Conservation (phyloP, 2,888 invertebrate species). For the Parnassius mnemosyne region DNA sequence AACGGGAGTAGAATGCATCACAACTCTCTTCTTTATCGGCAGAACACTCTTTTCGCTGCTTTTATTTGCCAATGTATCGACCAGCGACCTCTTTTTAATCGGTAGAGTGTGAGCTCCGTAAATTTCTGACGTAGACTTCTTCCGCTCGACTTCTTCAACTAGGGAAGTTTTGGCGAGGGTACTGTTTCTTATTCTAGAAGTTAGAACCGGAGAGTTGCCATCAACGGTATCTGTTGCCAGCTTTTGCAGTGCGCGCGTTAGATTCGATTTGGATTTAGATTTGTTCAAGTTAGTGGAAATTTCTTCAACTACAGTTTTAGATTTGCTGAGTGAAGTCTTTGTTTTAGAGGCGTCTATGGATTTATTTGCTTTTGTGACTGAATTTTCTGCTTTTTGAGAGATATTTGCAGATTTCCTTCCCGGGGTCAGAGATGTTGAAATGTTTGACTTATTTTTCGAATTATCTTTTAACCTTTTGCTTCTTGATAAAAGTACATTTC, state of each 20-base stretch:
- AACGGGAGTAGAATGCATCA: slow-evolving; percentile 65
- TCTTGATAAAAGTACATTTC: background rate
- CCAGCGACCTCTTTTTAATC: slow-evolving; percentile 59
- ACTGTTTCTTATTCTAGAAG: slow-evolving; percentile 40
- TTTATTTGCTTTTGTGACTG: background rate
- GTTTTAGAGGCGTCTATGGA: background rate
- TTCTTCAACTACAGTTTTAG: background rate
- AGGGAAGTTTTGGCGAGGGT: slow-evolving; percentile 26
- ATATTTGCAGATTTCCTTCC: background rate
- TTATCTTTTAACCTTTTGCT: background rate
- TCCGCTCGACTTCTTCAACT: slow-evolving; percentile 19
- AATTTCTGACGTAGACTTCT: slow-evolving; percentile 42
- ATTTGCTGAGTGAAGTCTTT: slow-evolving; percentile 2
- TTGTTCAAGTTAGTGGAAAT: slow-evolving; percentile 3
- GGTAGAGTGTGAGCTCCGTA: slow-evolving; percentile 54
- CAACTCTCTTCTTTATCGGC: slow-evolving; percentile 58
- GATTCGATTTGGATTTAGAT: slow-evolving; percentile 27
- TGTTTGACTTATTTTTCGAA: slow-evolving; percentile 1
- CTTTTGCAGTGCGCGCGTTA: slow-evolving; percentile 46
- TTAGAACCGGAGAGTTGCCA: slow-evolving; percentile 41
- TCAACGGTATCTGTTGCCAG: slow-evolving; percentile 51
- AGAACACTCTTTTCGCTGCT: slow-evolving; percentile 29
- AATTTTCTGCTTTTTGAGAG: background rate
- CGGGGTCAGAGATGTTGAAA: background rate
- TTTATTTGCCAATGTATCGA: slow-evolving; percentile 20